These are phyloP conservation scores for Bubo bubo DNA, from an alignment of 2,113 vertebrate genomes.

Conservation along the genomic window DNA sequence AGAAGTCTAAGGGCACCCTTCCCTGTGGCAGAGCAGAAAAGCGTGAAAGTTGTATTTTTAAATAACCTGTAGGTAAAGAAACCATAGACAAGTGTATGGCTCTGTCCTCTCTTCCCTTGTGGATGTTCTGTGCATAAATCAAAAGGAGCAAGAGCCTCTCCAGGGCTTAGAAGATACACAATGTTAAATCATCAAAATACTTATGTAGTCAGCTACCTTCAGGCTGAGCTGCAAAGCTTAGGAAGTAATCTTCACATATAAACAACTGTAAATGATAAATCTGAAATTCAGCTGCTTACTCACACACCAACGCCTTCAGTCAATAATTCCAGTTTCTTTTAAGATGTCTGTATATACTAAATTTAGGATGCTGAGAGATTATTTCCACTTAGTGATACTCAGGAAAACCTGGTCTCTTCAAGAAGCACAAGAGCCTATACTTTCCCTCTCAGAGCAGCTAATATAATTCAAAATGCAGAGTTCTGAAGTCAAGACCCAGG, in stretches of 20 bases:
- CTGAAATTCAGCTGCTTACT: constrained; percentile 47
- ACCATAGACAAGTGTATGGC: not conserved
- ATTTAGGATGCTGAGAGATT: constrained; percentile 18
- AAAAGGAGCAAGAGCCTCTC: not conserved
- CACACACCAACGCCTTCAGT: not conserved
- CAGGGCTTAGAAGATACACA: not conserved
- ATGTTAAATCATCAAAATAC: not conserved
- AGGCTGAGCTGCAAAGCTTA: not conserved
- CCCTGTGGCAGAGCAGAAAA: not conserved
- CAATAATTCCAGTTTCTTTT: constrained; percentile 13
- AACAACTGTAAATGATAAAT: constrained; percentile 7
- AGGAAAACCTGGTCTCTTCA: not conserved
- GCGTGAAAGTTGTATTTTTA: not conserved
- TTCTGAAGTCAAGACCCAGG: not conserved
- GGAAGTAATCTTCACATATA: not conserved
- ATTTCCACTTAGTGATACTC: not conserved
- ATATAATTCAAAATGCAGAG: not conserved
- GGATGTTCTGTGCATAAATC: not conserved
- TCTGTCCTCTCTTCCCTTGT: not conserved
- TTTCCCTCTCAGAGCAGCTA: not conserved
- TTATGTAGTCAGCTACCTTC: not conserved
- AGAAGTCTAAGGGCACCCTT: not conserved
- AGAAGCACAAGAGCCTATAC: not conserved
- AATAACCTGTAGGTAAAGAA: not conserved
- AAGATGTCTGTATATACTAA: not conserved